Evolutionary conservation across 92 coral and sea anemone genomes (phyloP), one percentile per base, ranked within the genome.

Genomic region (Palythoa grandis): DNA sequence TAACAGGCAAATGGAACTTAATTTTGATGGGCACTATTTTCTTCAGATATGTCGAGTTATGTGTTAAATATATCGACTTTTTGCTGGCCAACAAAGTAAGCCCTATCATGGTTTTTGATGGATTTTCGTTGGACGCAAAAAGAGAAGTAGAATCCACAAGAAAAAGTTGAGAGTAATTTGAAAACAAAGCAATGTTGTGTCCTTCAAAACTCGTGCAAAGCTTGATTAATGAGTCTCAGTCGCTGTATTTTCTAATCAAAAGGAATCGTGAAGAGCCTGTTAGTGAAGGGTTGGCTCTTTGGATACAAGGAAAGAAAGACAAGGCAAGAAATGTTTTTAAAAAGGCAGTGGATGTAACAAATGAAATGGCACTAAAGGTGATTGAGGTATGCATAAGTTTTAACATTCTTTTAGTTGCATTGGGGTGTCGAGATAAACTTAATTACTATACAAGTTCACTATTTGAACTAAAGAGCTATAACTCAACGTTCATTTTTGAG

Each of bases 81-180:
- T 17, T 60, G 68, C 68, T 60, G 68, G 68, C 68, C 11, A 60
- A 60, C 68, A 17, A 11, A 60, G 68, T 60, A 10, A 8, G 68
- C 68, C 68, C 68, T 17, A 60, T 60, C 68, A 19, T 60, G 68
- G 68, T 60, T 6, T 60, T 60, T 60, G 68, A 60, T 60, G 68
- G 68, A 16, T 60, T 60, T 60, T 16, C 68, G 68, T 17, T 60
- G 68, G 68, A 17, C 15, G 57, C 7, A 52, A 52, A 52, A 52
- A 52, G 57, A 52, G 7, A 52, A 52, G 57, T 52, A 52, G 57
- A 52, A 52, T 52, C 57, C 57, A 52, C 57, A 52, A 52, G 57
- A 52, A 52, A 52, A 52, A 52, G 57, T 6, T 52, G 57, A 52
- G 57, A 52, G n/a, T n/a, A n/a, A n/a, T n/a, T n/a, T n/a, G n/a